phyloP scores from a whole-genome alignment of 2,113 vertebrate genomes.

The Coryphaenoides rupestris region DNA sequence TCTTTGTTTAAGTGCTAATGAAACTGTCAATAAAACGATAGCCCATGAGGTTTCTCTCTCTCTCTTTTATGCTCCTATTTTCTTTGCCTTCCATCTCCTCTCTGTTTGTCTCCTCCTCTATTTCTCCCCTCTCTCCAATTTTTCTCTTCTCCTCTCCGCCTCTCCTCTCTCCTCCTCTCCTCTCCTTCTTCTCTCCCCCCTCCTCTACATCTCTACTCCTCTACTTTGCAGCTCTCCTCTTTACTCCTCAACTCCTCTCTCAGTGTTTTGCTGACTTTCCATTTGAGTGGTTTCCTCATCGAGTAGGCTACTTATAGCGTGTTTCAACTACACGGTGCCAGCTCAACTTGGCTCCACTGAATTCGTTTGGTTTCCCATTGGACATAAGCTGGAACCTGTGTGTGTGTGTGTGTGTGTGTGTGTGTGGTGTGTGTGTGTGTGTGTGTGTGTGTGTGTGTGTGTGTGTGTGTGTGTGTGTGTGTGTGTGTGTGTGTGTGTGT shows the following conservation, averaged over 20 bases:
- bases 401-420: background rate
- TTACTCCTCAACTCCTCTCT: background rate
- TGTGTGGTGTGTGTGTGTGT: background rate
- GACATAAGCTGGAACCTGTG: no score
- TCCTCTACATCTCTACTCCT: no score
- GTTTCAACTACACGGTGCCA: background rate
- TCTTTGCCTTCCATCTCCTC: background rate
- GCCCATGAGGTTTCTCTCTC: background rate
- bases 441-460: background rate
- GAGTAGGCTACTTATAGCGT: background rate
- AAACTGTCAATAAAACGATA: no score
- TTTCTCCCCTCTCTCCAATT: no score
- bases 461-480: conserved; percentile 9
- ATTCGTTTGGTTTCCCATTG: no score
- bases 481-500: background rate
- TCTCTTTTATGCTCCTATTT: background rate
- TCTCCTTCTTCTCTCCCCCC: no score
- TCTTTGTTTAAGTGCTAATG: no score
- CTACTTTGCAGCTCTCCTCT: no score
- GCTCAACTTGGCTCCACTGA: no score
- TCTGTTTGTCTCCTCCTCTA: background rate
- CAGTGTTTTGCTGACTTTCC: background rate
- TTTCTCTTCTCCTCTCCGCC: no score
- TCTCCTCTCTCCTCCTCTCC: no score
- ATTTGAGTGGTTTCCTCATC: background rate